These are phyloP conservation scores for Phymorhynchus buccinoides DNA, from an alignment of 1,140 invertebrate genomes.

Conservation along the genomic window DNA sequence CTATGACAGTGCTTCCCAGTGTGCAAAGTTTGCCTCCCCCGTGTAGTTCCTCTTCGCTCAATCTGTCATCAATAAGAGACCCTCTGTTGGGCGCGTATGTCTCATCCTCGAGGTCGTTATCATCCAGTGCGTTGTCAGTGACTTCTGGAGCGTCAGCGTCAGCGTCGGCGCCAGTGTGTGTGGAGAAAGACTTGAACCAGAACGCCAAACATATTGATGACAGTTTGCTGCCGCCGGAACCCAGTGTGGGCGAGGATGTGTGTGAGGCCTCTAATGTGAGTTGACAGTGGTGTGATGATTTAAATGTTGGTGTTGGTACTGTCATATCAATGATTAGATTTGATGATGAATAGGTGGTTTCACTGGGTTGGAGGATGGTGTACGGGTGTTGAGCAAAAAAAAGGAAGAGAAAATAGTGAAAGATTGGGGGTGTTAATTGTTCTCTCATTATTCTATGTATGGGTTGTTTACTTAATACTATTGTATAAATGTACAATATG, in stretches of 20 bases:
- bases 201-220: slow-evolving; percentile 15
- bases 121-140: slow-evolving; percentile 12
- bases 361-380: too few relatives aligned
- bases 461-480: too few relatives aligned
- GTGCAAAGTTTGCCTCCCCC: background rate
- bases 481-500: too few relatives aligned
- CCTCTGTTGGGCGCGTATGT: slow-evolving; percentile 24
- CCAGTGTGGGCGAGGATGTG: slow-evolving; percentile 2
- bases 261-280: slow-evolving; percentile 15
- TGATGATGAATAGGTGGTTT: too few relatives aligned
- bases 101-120: slow-evolving; percentile 2
- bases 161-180: background rate
- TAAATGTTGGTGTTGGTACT: background rate
- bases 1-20: background rate
- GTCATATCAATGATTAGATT: too few relatives aligned
- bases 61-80: slow-evolving; percentile 13
- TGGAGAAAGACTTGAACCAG: slow-evolving; percentile 27
- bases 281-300: background rate
- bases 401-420: too few relatives aligned
- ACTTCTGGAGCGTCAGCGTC: background rate
- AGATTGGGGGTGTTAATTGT: too few relatives aligned
- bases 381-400: too few relatives aligned
- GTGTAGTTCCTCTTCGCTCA: background rate
- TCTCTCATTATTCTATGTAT: too few relatives aligned
- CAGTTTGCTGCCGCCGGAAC: background rate